Evolutionary conservation across 2,113 vertebrate genomes (phyloP), one percentile per base, ranked within the genome.

Genomic region (Collichthys lucidus): DNA sequence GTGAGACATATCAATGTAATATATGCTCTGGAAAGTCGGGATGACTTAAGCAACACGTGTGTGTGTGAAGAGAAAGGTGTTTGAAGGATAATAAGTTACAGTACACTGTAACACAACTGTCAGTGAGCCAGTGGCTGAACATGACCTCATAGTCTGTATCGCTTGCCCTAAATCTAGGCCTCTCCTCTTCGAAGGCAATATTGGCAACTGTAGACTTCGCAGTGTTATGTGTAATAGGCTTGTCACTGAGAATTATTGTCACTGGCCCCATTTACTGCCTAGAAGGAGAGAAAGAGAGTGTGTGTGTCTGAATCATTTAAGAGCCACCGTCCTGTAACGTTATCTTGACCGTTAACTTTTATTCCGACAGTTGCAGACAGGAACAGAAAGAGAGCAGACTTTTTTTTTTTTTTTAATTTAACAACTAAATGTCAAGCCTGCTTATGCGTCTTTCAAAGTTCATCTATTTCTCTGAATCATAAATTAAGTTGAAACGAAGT

Each of bases 171-270:
- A 84, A 86, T 87, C 52, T 83, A 20, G 11, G 69, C n/a, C 31
- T 69, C 73, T 79, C 44, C 15, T 69, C 75, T 69, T 64, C 9
- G 4, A 64, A 65, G 26, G 20, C n/a, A 68, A 71, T 86, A 89
- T 84, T 82, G 81, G 82, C 76, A 78, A 79, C 63, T 82, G 68
- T 53, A 72, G 78, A 80, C 64, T 70, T 73, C 72, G 59, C 74
- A 24, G 75, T 47, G 67, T 80, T 80, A 82, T 74, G 65, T 74
- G 80, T 88, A 93, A 91, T 88, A 81, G 88, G 68, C 90, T 84
- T 92, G 92, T 93, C 91, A 92, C 31, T 78, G 84, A 88, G 61
- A 92, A 90, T 93, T 82, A 92, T 76, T 86, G 85, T 91, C 87
- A 82, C 80, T 22, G 57, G 64, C 44, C 73, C 68, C 77, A 87